These are phyloP conservation scores for Ellobius talpinus DNA, from an alignment of 2,113 vertebrate genomes.

Conservation along the genomic window DNA sequence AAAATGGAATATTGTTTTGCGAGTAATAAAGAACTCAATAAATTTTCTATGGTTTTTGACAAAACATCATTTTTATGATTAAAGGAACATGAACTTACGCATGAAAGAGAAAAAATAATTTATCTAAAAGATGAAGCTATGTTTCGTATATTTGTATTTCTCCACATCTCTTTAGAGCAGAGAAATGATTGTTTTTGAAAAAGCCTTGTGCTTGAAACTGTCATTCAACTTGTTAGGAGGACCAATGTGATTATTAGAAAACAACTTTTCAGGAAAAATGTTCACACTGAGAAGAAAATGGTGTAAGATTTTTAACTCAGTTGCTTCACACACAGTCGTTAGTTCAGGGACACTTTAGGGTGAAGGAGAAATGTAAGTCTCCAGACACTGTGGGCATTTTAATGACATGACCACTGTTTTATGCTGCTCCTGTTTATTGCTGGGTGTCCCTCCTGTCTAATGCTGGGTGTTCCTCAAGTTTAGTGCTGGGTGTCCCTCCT, in stretches of 20 bases:
- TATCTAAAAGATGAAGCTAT: constrained; percentile 82
- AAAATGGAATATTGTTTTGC: constrained; percentile 85
- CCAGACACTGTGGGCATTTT: constrained; percentile 73
- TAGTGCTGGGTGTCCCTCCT: constrained; percentile 23
- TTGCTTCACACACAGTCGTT: constrained; percentile 44
- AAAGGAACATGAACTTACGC: constrained; percentile 78
- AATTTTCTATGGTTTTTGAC: constrained; percentile 83
- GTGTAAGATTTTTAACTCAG: constrained; percentile 7
- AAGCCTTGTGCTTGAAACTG: constrained; percentile 71
- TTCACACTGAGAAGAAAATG: constrained; percentile 75
- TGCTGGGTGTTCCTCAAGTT: constrained; percentile 15
- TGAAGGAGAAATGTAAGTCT: not conserved
- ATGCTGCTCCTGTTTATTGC: constrained; percentile 49
- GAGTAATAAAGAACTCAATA: constrained; percentile 82
- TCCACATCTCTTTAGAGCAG: constrained; percentile 70
- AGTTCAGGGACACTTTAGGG: constrained; percentile 23
- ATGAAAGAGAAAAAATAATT: constrained; percentile 77
- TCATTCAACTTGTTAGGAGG: constrained; percentile 82
- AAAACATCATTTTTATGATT: constrained; percentile 84
- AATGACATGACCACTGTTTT: not conserved
- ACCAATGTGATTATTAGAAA: constrained; percentile 80
- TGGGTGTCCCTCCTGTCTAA: constrained; percentile 31
- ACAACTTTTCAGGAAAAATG: constrained; percentile 70
- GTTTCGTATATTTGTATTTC: constrained; percentile 78
- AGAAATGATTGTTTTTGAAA: constrained; percentile 70